Percentiles rank a stretch among this genome's conserved stretches.
Conservation (phyloP, 2,113 vertebrate species). For the Sander lucioperca region DNA sequence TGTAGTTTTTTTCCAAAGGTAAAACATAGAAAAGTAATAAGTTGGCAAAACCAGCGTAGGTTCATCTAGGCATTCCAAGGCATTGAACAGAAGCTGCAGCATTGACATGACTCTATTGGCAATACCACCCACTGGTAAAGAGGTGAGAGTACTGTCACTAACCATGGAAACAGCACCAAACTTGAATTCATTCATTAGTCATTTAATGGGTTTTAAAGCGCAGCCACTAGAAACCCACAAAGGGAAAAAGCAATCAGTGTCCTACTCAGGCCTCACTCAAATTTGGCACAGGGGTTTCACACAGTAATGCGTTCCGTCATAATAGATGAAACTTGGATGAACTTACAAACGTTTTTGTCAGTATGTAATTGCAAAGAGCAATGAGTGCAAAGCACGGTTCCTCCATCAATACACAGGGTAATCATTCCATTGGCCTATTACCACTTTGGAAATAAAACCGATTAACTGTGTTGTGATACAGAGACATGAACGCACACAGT, state of each 20-base stretch:
- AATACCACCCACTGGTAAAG: conserved; percentile 26
- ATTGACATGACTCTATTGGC: conserved; percentile 39
- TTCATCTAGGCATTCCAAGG: conserved; percentile 11
- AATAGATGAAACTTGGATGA: conserved; percentile 33
- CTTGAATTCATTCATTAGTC: conserved; percentile 52
- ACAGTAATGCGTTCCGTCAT: conserved; percentile 15
- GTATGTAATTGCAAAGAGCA: conserved; percentile 3
- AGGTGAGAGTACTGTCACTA: conserved; percentile 25
- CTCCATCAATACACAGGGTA: neutral
- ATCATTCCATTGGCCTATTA: neutral
- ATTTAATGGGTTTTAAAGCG: conserved; percentile 40
- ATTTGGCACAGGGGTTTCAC: conserved; percentile 33
- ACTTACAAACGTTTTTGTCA: conserved; percentile 12
- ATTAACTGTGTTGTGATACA: neutral
- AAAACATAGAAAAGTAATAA: conserved; percentile 14
- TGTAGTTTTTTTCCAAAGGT: neutral
- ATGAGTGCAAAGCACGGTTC: neutral
- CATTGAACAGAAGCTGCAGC: conserved; percentile 18
- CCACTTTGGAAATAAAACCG: neutral
- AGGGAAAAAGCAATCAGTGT: conserved; percentile 51
- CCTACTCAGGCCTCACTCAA: neutral
- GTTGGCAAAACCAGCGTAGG: conserved; percentile 1
- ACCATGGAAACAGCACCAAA: conserved; percentile 47
- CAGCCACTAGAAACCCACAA: conserved; percentile 41
- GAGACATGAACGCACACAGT: neutral